phyloP scores from a whole-genome alignment of 1,140 invertebrate genomes.

The Rhagoletis zephyria region DNA sequence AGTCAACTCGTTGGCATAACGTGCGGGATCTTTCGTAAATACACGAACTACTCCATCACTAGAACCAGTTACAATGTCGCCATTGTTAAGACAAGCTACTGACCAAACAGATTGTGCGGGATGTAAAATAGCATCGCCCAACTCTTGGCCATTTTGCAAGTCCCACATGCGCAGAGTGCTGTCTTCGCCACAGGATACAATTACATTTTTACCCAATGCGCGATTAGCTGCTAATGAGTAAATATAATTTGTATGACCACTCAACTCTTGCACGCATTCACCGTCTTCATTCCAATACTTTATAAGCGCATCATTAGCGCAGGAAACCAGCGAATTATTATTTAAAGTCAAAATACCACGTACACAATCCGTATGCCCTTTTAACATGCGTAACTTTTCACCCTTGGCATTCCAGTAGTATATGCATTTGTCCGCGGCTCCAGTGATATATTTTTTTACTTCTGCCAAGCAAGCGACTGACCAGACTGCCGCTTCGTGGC shows the following conservation, averaged over 20 bases:
- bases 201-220: conserved; percentile 75
- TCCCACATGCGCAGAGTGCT: conserved; percentile 89
- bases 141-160: conserved; percentile 69
- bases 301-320: conserved; percentile 91
- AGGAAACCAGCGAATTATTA: conserved; percentile 85
- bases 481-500: conserved; percentile 93
- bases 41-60: conserved; percentile 91
- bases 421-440: conserved; percentile 92
- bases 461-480: conserved; percentile 80
- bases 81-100: conserved; percentile 85
- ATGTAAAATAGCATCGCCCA: conserved; percentile 81
- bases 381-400: conserved; percentile 68
- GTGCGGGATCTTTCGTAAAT: conserved; percentile 82
- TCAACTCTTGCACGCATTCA: conserved; percentile 84
- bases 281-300: conserved; percentile 86
- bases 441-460: conserved; percentile 81
- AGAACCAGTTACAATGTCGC: conserved; percentile 90
- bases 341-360: conserved; percentile 82
- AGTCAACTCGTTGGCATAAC: conserved; percentile 79
- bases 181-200: conserved; percentile 90
- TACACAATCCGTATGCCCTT: conserved; percentile 93
- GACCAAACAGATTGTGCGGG: conserved; percentile 93
- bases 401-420: conserved; percentile 84
- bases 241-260: conserved; percentile 87
- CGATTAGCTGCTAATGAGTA: conserved; percentile 78